Percentiles rank a stretch among this genome's conserved stretches.
Conservation (phyloP, 1,140 invertebrate genomes). For the Metaphire vulgaris region DNA sequence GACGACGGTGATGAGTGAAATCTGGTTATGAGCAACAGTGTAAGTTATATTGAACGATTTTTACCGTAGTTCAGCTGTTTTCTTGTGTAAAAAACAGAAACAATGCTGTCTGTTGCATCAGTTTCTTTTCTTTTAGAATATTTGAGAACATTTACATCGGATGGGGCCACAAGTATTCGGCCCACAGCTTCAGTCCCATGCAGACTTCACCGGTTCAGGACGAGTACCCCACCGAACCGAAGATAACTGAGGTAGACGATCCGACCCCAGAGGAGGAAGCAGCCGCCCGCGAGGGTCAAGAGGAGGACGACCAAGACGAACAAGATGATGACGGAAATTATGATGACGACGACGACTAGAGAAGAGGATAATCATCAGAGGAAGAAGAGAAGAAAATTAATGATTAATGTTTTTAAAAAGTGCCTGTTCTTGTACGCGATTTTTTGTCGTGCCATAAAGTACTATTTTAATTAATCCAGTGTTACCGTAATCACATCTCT, state of each 20-base stretch:
- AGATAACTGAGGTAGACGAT: constrained; percentile 53
- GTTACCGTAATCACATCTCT: too few species aligned
- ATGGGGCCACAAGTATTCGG: constrained; percentile 66
- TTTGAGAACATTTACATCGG: constrained; percentile 72
- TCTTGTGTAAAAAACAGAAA: too few species aligned
- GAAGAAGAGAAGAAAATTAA: too few species aligned
- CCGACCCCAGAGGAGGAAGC: constrained; percentile 48
- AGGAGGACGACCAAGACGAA: background rate
- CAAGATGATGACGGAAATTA: background rate
- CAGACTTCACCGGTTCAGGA: constrained; percentile 55
- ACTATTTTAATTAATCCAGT: too few species aligned
- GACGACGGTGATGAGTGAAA: too few species aligned
- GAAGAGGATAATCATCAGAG: too few species aligned
- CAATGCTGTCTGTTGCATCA: too few species aligned
- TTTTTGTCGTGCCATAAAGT: too few species aligned
- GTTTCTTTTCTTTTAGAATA: constrained; percentile 50
- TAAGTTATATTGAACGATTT: background rate
- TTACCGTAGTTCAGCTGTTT: too few species aligned
- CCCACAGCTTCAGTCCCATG: constrained; percentile 65
- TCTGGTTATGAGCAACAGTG: too few species aligned
- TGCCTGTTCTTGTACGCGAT: too few species aligned
- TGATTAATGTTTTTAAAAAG: too few species aligned
- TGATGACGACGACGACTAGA: background rate
- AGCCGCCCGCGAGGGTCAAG: background rate
- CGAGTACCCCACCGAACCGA: constrained; percentile 47